These are phyloP conservation scores for Psittacula echo DNA, from an alignment of 2,797 vertebrate genomes.

Conservation along the genomic window DNA sequence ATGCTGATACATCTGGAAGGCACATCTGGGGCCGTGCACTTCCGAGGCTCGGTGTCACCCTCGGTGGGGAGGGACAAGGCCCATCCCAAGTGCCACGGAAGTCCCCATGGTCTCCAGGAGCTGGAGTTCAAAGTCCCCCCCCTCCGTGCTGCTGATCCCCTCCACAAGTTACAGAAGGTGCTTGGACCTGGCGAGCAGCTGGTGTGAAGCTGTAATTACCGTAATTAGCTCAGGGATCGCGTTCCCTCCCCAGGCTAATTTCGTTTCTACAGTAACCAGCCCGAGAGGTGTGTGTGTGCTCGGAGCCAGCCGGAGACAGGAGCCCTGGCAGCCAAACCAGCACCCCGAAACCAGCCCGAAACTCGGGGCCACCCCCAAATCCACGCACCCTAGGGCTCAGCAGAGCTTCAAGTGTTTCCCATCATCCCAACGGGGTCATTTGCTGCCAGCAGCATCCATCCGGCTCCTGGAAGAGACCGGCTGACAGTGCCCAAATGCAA, in stretches of 20 bases:
- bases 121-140: slow-evolving; percentile 16
- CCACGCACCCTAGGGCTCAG: neutral
- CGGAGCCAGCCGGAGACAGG: neutral
- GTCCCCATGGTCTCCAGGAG: neutral
- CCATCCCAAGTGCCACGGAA: neutral
- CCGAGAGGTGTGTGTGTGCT: slow-evolving; percentile 39
- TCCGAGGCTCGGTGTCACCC: neutral
- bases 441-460: neutral
- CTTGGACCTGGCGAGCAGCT: slow-evolving; percentile 75
- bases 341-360: slow-evolving; percentile 12
- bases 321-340: neutral
- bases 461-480: neutral
- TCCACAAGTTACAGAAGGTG: slow-evolving; percentile 72
- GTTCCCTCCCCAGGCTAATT: slow-evolving; percentile 73
- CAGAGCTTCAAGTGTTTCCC: neutral
- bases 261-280: slow-evolving; percentile 77
- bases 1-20: neutral
- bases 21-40: neutral
- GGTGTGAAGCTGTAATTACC: slow-evolving; percentile 78
- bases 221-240: slow-evolving; percentile 77
- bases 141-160: slow-evolving; percentile 6
- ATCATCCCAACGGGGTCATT: neutral
- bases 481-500: neutral
- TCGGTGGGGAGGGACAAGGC: neutral
- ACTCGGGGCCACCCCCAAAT: neutral